Evolutionary conservation across 2,113 vertebrate species (phyloP).

Genomic region (Calyptommatus sinebrachiatus): DNA sequence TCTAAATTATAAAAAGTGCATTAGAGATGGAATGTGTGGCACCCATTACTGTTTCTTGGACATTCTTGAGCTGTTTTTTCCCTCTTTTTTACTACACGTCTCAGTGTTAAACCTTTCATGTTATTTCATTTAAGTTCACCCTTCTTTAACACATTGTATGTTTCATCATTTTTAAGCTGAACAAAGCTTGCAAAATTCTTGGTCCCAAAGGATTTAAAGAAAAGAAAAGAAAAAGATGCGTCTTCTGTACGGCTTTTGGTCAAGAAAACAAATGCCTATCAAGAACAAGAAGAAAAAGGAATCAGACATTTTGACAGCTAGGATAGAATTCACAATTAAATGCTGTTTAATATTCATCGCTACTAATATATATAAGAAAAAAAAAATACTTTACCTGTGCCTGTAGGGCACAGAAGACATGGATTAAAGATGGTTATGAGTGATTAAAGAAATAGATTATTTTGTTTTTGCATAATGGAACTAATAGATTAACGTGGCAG

Average conservation of each 20-base stretch:
- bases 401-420: neutral
- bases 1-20: too few relatives aligned
- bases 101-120: too few relatives aligned
- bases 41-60: too few relatives aligned
- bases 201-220: neutral
- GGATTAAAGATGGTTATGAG: neutral
- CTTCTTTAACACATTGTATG: neutral
- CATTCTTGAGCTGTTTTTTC: too few relatives aligned
- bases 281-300: neutral
- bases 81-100: too few relatives aligned
- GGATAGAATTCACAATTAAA: neutral
- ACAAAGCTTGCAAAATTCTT: conserved; percentile 7
- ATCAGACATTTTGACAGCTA: neutral
- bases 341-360: neutral
- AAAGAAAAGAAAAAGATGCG: too few relatives aligned
- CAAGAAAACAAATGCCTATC: neutral
- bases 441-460: neutral
- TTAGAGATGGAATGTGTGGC: too few relatives aligned
- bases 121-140: too few relatives aligned
- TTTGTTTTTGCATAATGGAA: neutral
- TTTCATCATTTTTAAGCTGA: neutral
- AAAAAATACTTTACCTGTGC: too few relatives aligned
- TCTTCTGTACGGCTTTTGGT: neutral
- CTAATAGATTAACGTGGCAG: neutral
- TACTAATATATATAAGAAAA: neutral